A percentile compares a stretch with the other conserved stretches of the same genome.
These are phyloP conservation scores for Meriones psammophilus DNA, from an alignment of 2,797 vertebrate species.

Conservation along the genomic window DNA sequence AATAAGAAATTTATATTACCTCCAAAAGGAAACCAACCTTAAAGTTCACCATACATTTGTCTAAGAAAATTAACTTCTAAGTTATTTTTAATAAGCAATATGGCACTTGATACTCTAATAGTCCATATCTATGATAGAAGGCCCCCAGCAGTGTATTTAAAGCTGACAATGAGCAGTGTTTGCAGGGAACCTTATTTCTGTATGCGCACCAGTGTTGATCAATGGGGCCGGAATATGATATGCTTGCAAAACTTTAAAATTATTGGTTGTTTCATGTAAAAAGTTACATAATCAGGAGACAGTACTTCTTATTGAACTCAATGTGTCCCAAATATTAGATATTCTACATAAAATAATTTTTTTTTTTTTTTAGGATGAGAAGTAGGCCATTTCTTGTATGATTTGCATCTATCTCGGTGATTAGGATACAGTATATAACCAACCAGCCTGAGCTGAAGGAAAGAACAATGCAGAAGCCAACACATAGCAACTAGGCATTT, in stretches of 20 bases:
- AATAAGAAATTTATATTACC: not conserved
- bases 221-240: not conserved
- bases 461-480: not conserved
- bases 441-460: not conserved
- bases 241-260: not conserved
- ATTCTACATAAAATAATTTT: constrained; percentile 23
- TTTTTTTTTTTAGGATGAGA: not conserved
- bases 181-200: not conserved
- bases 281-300: not conserved
- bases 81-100: not conserved
- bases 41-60: not conserved
- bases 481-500: not conserved
- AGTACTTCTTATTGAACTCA: not conserved
- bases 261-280: not conserved
- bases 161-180: not conserved
- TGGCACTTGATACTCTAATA: not conserved
- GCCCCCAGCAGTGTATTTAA: not conserved
- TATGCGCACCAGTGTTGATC: not conserved
- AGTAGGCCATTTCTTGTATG: not conserved
- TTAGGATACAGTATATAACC: not conserved
- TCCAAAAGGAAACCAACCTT: not conserved
- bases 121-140: not conserved
- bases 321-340: constrained; percentile 9
- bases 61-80: not conserved
- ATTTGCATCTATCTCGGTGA: not conserved